Percentiles rank a stretch among this genome's conserved stretches.
Evolutionary conservation across 2,888 invertebrate genomes (phyloP).

Genomic region (Monochamus alternatus): DNA sequence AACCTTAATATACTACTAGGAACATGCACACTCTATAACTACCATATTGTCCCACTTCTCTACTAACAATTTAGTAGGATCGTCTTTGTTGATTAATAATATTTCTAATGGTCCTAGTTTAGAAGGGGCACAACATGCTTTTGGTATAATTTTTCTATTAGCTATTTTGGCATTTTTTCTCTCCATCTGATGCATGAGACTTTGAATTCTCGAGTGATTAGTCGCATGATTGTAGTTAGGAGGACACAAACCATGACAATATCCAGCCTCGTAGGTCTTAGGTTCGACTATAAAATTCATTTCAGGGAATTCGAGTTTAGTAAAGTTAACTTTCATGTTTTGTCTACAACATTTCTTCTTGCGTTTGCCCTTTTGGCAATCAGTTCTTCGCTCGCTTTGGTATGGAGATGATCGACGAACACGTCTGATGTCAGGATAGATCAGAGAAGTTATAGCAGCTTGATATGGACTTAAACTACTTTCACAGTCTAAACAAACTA

Average conservation of each 20-base stretch:
- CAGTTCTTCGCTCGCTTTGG: conserved; percentile 71
- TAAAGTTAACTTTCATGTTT: conserved; percentile 78
- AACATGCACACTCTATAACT: conserved; percentile 82
- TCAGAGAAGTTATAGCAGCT: conserved; percentile 64
- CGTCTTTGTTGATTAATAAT: conserved; percentile 78
- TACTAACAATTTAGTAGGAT: conserved; percentile 76
- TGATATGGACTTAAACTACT: conserved; percentile 67
- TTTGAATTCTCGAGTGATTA: conserved; percentile 81
- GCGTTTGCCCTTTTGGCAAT: conserved; percentile 72
- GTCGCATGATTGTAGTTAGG: conserved; percentile 80
- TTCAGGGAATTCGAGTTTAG: conserved; percentile 73
- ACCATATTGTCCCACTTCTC: conserved; percentile 82
- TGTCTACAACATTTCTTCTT: conserved; percentile 77
- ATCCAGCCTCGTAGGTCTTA: conserved; percentile 81
- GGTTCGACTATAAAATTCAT: conserved; percentile 79
- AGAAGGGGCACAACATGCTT: conserved; percentile 81
- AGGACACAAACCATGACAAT: conserved; percentile 81
- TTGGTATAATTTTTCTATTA: conserved; percentile 67
- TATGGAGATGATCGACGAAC: conserved; percentile 59
- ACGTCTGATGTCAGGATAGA: conserved; percentile 62
- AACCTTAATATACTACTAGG: conserved; percentile 69
- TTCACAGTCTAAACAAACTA: conserved; percentile 73
- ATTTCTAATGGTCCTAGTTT: conserved; percentile 79
- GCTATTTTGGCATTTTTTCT: conserved; percentile 68
- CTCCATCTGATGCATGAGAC: conserved; percentile 78